Conservation (phyloP, 1,140 invertebrate species). For the Coelopa frigida region DNA sequence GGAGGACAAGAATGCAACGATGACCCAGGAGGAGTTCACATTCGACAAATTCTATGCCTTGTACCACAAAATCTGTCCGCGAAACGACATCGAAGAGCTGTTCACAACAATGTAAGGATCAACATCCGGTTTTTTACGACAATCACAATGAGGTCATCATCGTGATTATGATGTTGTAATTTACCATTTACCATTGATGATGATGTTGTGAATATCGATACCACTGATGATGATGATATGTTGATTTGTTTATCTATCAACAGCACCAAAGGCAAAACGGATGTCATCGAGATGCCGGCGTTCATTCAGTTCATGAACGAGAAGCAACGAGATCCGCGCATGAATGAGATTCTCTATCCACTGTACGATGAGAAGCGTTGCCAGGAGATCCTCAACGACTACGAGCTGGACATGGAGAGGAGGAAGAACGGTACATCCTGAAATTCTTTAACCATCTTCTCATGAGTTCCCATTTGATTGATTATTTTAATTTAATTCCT, state of each 20-base stretch:
- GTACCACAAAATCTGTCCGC: conserved; percentile 98
- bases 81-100: conserved; percentile 97
- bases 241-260: too few species aligned
- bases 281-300: conserved; percentile 78
- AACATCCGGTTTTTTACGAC: neutral
- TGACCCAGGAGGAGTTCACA: conserved; percentile 91
- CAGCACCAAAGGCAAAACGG: conserved; percentile 84
- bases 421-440: conserved; percentile 63
- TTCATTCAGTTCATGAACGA: conserved; percentile 96
- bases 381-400: conserved; percentile 86
- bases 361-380: conserved; percentile 93
- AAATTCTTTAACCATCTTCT: neutral
- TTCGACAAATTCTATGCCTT: conserved; percentile 98
- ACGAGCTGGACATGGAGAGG: conserved; percentile 81
- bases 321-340: conserved; percentile 93
- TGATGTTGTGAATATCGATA: too few species aligned
- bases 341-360: conserved; percentile 99
- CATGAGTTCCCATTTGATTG: neutral
- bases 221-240: too few species aligned
- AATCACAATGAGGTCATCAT: conserved; percentile 1
- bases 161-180: too few species aligned
- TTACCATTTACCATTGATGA: too few species aligned
- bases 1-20: conserved; percentile 93
- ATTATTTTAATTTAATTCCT: neutral
- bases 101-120: conserved; percentile 94